Base-by-base conservation (phyloP, 2,888 invertebrate genomes). In the Watsonalla binaria region DNA sequence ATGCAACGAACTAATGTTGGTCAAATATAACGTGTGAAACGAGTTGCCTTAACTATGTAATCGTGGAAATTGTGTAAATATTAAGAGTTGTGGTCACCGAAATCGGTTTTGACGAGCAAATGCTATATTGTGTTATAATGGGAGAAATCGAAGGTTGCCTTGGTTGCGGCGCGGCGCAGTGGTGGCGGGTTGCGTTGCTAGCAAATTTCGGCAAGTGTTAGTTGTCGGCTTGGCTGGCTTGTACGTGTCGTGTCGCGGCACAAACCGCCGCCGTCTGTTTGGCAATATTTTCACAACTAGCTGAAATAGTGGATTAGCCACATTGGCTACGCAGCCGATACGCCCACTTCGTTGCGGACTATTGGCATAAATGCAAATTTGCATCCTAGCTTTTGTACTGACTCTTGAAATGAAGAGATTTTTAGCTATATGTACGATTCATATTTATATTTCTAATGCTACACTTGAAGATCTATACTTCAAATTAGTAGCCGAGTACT, bases 141-240 rank as follows among this genome's bases (percentile, higher is more conserved):
- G 75, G 78, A 74, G 80, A 83, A 84, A 85, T 84, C 82, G 83
- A 86, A 84, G 87, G 84, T 70, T 69, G 68, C 63, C 70, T 65
- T 65, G 63, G 71, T 63, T 65, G 69, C 68, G 69, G 78, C 76
- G 78, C n/a, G n/a, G n/a, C 24, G 24, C 24, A 24, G 71, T 63
- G 64, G 69, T 66, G 69, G 78, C 76, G 78, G 75, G 37, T 37
- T 37, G 37, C 37, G 8, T 5, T 48, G 47, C 49, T 76, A 69
- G 69, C 66, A 53, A 62, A 68, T 77, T 77, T 74, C 76, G 70
- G 74, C 69, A 74, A 75, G 69, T 70, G 67, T 70, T 61, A 62
- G 63, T 55, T 54, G 54, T 52, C 51, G 56, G 13, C 51, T 56
- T 55, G 61, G 69, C 68, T 59, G 65, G 74, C 61, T 63, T 64